A percentile compares a stretch with the other conserved stretches of the same genome.
Evolutionary conservation across 2,113 vertebrate genomes (phyloP).

Genomic region (Gavialis gangeticus): DNA sequence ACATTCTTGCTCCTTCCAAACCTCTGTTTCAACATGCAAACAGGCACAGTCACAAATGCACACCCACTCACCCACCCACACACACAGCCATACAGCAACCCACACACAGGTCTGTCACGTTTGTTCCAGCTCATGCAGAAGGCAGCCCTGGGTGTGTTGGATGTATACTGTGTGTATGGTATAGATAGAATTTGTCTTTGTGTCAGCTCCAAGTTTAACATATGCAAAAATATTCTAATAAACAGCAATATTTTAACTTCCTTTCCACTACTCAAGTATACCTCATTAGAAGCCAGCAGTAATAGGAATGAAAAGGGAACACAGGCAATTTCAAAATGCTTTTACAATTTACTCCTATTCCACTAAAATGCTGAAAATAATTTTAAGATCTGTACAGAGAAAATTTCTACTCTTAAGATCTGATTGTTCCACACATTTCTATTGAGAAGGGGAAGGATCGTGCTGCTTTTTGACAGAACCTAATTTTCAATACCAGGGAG

Average conservation of each 20-base stretch:
- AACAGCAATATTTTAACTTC: neutral
- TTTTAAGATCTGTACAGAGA: neutral
- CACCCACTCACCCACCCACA: neutral
- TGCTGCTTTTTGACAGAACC: neutral
- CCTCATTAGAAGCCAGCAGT: neutral
- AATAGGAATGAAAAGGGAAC: neutral
- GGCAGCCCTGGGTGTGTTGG: constrained; percentile 19
- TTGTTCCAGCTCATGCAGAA: constrained; percentile 39
- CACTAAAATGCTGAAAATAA: neutral
- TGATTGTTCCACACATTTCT: neutral
- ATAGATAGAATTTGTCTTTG: neutral
- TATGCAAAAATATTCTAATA: neutral
- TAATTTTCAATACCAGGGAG: neutral
- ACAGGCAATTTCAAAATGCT: neutral
- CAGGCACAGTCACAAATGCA: constrained; percentile 38
- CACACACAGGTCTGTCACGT: constrained; percentile 13
- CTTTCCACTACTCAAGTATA: neutral
- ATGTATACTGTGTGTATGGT: constrained; percentile 37
- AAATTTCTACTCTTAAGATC: neutral
- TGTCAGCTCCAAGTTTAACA: neutral
- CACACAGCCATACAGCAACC: constrained; percentile 1
- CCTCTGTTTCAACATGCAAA: constrained; percentile 47
- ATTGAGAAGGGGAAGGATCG: fast-evolving
- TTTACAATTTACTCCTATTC: neutral
- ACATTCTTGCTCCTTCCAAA: constrained; percentile 26